Evolutionary conservation across 2,797 vertebrate genomes (phyloP), one percentile per base, ranked within the genome.

Genomic region (Petrocephalus schoutedeni): DNA sequence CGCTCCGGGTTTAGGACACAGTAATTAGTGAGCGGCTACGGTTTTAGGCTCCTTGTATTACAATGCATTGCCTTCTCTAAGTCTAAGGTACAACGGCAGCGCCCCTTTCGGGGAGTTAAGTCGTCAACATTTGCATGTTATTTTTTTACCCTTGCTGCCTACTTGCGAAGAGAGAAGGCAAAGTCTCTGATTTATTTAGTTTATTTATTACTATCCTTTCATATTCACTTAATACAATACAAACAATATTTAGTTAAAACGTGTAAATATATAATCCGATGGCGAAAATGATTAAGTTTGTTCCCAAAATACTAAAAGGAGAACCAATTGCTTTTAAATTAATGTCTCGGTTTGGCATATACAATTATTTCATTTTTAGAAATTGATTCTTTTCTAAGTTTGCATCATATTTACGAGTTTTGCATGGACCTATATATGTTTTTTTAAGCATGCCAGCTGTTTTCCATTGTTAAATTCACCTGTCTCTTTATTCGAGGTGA

Each of bases 41-140:
- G 3, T 49, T 49, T 80, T 80, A 45, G 16, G 41, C 19, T n/a
- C n/a, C 3, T 6, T 49, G 74, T 49, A 49, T 49, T 49, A 80
- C 41, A 21, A 45, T 49, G 45, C 41, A 3, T 80, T 16, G 74
- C 41, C 41, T 77, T 80, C 41, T 80, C 74, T 49, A 80, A 80
- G 36, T 80, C 74, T n/a, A 80, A 80, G 36, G 36, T 49, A n/a
- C 74, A 19, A 80, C 74, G n/a, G 74, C 74, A 80, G 74, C 74
- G 74, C 74, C 74, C 74, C 74, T 80, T 49, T 80, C 74, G 74
- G 74, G 74, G 74, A 80, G 41, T 41, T 41, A 77, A 45, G 36
- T 80, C 74, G 41, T 49, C 74, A 45, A 80, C 74, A 80, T 80
- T 2, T 80, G 49, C 36, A 80, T 21, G 74, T 80, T 80, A 3